Conservation (phyloP, 2,888 invertebrate species). For the Drosophila mercatorum region DNA sequence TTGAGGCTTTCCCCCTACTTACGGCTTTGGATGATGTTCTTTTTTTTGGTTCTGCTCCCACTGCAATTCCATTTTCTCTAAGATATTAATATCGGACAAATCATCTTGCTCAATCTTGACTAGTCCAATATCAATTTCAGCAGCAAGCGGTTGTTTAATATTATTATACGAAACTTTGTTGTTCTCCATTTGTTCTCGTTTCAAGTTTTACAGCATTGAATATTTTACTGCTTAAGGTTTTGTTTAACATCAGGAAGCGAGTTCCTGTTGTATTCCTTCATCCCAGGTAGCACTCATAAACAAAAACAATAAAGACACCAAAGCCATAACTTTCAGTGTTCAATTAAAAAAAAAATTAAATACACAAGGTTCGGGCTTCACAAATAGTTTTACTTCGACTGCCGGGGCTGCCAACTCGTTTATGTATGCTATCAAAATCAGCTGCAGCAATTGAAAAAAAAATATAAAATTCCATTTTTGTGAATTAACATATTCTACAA, state of each 20-base stretch:
- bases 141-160: slow-evolving; percentile 1
- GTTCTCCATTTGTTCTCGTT: slow-evolving; percentile 19
- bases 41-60: slow-evolving; percentile 27
- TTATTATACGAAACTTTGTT: slow-evolving; percentile 2
- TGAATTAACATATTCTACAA: background rate
- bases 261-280: background rate
- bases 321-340: slow-evolving; percentile 13
- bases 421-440: background rate
- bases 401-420: slow-evolving; percentile 16
- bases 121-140: slow-evolving; percentile 30
- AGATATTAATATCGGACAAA: slow-evolving; percentile 9
- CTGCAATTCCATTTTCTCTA: slow-evolving; percentile 26
- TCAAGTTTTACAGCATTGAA: background rate
- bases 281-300: background rate
- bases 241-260: slow-evolving; percentile 14
- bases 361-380: slow-evolving; percentile 10
- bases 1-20: background rate
- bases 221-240: background rate
- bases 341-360: slow-evolving; percentile 2
- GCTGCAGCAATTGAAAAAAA: background rate
- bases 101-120: slow-evolving; percentile 28
- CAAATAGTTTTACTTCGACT: slow-evolving; percentile 1
- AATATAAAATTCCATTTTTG: fast-evolving
- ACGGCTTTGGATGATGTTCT: slow-evolving; percentile 19
- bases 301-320: slow-evolving; percentile 5